Evolutionary conservation across 2,888 invertebrate species (phyloP).

Genomic region (Cheilosia urbana): DNA sequence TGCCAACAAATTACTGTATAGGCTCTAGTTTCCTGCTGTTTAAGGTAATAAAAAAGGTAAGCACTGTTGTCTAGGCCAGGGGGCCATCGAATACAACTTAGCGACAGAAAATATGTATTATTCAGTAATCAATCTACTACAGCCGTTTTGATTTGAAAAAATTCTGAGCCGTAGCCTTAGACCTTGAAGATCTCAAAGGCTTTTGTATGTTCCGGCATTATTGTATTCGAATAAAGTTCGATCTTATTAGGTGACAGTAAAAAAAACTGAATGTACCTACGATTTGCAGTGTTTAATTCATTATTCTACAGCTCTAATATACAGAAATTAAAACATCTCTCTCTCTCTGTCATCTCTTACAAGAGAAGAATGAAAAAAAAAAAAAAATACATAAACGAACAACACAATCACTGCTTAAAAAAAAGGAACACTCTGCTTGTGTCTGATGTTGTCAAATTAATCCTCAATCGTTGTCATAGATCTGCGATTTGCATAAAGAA

Average conservation of each 20-base stretch:
- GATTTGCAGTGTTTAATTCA: not conserved
- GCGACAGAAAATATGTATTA: too few relatives aligned
- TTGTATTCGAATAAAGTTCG: not conserved
- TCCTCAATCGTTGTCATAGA: constrained; percentile 21
- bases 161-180: too few relatives aligned
- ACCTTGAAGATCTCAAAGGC: too few relatives aligned
- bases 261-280: constrained; percentile 17
- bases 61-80: too few relatives aligned
- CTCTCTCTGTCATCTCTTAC: not conserved
- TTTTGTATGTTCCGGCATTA: not conserved
- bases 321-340: constrained; percentile 7
- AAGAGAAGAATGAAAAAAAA: constrained; percentile 5
- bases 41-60: too few relatives aligned
- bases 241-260: not conserved
- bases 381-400: constrained; percentile 1
- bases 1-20: too few relatives aligned
- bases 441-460: constrained; percentile 10
- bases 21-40: too few relatives aligned
- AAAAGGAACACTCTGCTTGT: not conserved
- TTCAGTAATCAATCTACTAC: too few relatives aligned
- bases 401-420: not conserved
- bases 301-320: constrained; percentile 26
- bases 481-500: constrained; percentile 29
- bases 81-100: too few relatives aligned
- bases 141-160: too few relatives aligned